These are phyloP conservation scores for Schizopygopsis malacanthus DNA, from an alignment of 2,797 vertebrate species.

Conservation along the genomic window DNA sequence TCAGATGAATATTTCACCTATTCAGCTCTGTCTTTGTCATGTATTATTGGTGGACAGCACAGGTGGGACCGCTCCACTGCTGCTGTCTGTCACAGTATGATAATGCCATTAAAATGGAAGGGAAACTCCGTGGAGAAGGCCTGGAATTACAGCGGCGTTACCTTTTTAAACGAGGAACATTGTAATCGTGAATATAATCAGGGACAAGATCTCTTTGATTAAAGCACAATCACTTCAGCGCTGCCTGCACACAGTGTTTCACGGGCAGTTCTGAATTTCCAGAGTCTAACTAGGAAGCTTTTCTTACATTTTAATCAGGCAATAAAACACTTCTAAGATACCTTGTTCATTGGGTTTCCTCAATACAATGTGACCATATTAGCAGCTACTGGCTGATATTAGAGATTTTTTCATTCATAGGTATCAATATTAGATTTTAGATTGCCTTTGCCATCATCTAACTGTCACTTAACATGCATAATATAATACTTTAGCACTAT, in stretches of 20 bases:
- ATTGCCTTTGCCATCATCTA: not conserved
- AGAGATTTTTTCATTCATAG: not conserved
- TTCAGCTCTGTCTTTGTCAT: constrained; percentile 10
- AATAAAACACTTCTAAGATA: not conserved
- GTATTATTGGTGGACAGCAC: constrained; percentile 5
- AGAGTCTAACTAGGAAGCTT: not conserved
- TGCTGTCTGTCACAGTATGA: constrained; percentile 52
- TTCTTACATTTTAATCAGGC: not conserved
- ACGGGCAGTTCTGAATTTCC: not conserved
- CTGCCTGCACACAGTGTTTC: constrained; percentile 15
- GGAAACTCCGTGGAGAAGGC: constrained; percentile 18
- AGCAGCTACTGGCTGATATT: not conserved
- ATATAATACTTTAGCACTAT: not conserved
- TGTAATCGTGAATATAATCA: constrained; percentile 41
- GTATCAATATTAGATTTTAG: not conserved
- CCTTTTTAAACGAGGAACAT: constrained; percentile 55
- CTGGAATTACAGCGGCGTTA: constrained; percentile 10
- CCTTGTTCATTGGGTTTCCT: not conserved
- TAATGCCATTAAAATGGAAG: constrained; percentile 49
- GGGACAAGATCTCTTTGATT: constrained; percentile 51
- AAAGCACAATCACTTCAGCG: constrained; percentile 46
- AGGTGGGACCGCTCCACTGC: constrained; percentile 24
- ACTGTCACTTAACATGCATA: not conserved
- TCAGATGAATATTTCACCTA: not conserved
- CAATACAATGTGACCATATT: not conserved